Evolutionary conservation across 2,113 vertebrate genomes (phyloP).

Genomic region (western clawed frog (Xenopus tropicalis)): UCB_Xtro_10.0 CM004446.2:30773501-30774000

Average conservation of each 20-base stretch:
- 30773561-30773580: too few relatives aligned
- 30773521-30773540: too few relatives aligned
- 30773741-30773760: constrained; percentile 1
- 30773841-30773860: constrained; percentile 39
- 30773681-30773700: too few relatives aligned
- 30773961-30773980: constrained; percentile 43
- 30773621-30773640: too few relatives aligned
- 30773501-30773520: too few relatives aligned
- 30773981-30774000: constrained; percentile 38
- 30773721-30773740: constrained; percentile 7
- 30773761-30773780: constrained; percentile 13
- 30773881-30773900: constrained; percentile 41
- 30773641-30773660: too few relatives aligned
- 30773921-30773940: constrained; percentile 24
- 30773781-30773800: constrained; percentile 20
- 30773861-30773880: constrained; percentile 33
- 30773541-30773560: too few relatives aligned
- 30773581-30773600: too few relatives aligned
- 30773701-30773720: too few relatives aligned
- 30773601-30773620: too few relatives aligned
- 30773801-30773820: constrained; percentile 17
- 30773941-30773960: constrained; percentile 24
- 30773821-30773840: constrained; percentile 36
- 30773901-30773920: constrained; percentile 43
- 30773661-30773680: too few relatives aligned